Percentiles rank a stretch among this genome's conserved stretches.
Evolutionary conservation across 2,888 invertebrate genomes (phyloP).

Genomic region (Ferrisia virgata): DNA sequence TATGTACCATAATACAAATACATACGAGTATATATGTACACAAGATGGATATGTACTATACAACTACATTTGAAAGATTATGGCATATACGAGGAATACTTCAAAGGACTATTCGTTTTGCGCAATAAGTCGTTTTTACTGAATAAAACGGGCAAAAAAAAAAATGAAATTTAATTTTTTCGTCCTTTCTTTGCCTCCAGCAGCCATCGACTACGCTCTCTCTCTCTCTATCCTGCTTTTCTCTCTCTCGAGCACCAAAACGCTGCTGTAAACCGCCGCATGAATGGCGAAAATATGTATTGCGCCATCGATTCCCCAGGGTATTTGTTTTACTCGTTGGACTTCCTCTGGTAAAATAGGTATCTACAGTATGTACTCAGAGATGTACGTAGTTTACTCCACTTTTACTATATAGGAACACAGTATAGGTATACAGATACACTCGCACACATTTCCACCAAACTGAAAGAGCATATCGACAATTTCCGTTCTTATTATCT

Average conservation of each 20-base stretch:
- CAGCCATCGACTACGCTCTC: neutral
- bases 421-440: too few relatives aligned
- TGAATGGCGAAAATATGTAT: neutral
- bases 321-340: neutral
- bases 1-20: too few relatives aligned
- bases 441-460: too few relatives aligned
- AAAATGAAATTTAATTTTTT: neutral
- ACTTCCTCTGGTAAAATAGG: neutral
- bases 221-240: too few relatives aligned
- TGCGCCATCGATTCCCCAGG: neutral
- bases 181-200: neutral
- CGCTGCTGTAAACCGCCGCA: neutral
- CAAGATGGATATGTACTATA: neutral
- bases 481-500: slow-evolving; percentile 7
- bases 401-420: too few relatives aligned
- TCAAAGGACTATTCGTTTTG: neutral
- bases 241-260: too few relatives aligned
- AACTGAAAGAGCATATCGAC: neutral
- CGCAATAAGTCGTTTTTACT: neutral
- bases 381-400: too few relatives aligned
- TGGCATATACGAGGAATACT: neutral
- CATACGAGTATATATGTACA: too few relatives aligned
- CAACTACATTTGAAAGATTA: neutral
- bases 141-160: neutral
- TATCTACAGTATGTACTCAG: too few relatives aligned